Evolutionary conservation across 1,140 invertebrate species (phyloP).

Genomic region (Charaxes varanes): DNA sequence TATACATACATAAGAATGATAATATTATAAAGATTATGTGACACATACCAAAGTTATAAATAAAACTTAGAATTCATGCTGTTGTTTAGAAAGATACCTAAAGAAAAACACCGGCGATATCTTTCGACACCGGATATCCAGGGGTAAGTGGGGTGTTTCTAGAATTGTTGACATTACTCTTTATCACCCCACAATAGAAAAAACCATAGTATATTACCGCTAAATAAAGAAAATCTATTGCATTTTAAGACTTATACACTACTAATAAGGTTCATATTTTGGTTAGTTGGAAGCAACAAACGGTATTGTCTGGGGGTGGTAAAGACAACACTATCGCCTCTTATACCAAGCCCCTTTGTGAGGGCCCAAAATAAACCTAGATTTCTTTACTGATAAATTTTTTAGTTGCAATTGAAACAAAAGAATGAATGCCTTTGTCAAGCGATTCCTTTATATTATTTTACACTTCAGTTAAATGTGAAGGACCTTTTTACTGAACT

Average conservation of each 20-base stretch:
- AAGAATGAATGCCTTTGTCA: too few relatives aligned
- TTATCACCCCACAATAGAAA: constrained; percentile 34
- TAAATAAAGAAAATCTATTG: neutral
- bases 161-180: constrained; percentile 41
- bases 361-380: constrained; percentile 17
- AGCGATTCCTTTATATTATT: too few relatives aligned
- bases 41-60: too few relatives aligned
- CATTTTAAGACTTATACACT: neutral
- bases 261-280: constrained; percentile 1
- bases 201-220: neutral
- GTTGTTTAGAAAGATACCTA: constrained; percentile 10
- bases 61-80: too few relatives aligned
- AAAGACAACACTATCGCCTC: constrained; percentile 20
- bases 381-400: constrained; percentile 14
- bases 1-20: too few relatives aligned
- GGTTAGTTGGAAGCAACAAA: neutral
- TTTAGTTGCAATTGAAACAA: too few relatives aligned
- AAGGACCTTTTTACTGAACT: too few relatives aligned
- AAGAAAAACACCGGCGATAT: constrained; percentile 19
- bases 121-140: constrained; percentile 44
- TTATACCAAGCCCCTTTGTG: constrained; percentile 11
- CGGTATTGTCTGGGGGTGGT: constrained; percentile 18
- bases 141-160: constrained; percentile 29
- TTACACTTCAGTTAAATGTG: too few relatives aligned
- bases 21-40: too few relatives aligned